A percentile compares a stretch with the other conserved stretches of the same genome.
Conservation (phyloP, 2,888 invertebrate genomes). For the Aleiodes alternator region DNA sequence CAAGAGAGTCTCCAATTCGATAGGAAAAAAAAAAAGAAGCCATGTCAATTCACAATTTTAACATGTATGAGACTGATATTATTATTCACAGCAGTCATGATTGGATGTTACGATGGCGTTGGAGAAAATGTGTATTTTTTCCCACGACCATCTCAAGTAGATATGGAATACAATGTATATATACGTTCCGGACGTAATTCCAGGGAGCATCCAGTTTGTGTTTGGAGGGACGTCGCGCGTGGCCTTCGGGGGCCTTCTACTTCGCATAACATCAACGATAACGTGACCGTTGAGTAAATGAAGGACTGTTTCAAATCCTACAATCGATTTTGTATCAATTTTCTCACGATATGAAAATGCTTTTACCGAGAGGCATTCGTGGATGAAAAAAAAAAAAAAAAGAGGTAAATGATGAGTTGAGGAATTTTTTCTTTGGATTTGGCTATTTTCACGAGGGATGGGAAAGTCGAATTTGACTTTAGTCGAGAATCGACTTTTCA, state of each 20-base stretch:
- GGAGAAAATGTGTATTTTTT: slow-evolving; percentile 17
- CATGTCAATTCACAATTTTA: not conserved
- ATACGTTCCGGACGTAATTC: slow-evolving; percentile 41
- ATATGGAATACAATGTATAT: slow-evolving; percentile 34
- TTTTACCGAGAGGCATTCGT: not conserved
- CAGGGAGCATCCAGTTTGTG: slow-evolving; percentile 12
- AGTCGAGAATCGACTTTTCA: too few relatives aligned
- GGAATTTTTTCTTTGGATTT: too few relatives aligned
- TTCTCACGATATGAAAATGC: slow-evolving; percentile 66
- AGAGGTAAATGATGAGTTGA: too few relatives aligned
- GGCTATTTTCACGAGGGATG: too few relatives aligned
- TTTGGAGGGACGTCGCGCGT: slow-evolving; percentile 44
- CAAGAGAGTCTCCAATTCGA: too few relatives aligned
- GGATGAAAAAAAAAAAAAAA: too few relatives aligned
- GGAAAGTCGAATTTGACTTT: too few relatives aligned
- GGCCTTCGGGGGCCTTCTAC: slow-evolving; percentile 35
- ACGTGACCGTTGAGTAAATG: slow-evolving; percentile 70
- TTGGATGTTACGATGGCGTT: slow-evolving; percentile 21
- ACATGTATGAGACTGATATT: slow-evolving; percentile 18
- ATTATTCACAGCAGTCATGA: slow-evolving; percentile 21
- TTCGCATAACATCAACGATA: slow-evolving; percentile 48
- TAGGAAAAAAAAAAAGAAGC: not conserved
- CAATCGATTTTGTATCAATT: slow-evolving; percentile 57
- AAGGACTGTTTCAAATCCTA: slow-evolving; percentile 47
- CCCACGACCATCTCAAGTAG: slow-evolving; percentile 37